Evolutionary conservation across 2,888 invertebrate genomes (phyloP).

Genomic region (Hetaerina titia): DNA sequence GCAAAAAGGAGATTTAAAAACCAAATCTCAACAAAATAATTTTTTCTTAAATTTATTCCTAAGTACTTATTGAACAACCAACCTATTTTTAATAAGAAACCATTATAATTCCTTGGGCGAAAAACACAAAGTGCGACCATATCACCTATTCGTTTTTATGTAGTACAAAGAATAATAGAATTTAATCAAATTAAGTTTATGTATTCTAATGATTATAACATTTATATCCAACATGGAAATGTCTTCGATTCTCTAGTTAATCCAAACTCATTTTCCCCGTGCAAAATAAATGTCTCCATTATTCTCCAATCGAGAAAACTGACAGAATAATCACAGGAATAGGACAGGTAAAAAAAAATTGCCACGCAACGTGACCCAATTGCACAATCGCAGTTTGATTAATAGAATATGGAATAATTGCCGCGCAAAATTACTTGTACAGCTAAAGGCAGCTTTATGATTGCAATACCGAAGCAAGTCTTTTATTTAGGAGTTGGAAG

Average conservation of each 20-base stretch:
- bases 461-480: conserved; percentile 10
- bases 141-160: too few species aligned
- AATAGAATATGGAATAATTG: neutral
- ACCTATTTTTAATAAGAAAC: too few species aligned
- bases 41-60: too few species aligned
- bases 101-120: too few species aligned
- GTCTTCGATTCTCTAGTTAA: neutral
- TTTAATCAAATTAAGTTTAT: too few species aligned
- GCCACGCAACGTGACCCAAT: neutral
- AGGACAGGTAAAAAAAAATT: neutral
- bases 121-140: too few species aligned
- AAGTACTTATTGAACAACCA: too few species aligned
- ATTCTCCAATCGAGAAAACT: neutral
- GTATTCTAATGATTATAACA: too few species aligned
- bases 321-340: neutral
- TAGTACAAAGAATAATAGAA: too few species aligned
- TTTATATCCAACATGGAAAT: too few species aligned
- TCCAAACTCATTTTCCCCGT: neutral
- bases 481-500: neutral
- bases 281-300: neutral
- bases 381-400: neutral
- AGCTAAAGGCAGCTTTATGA: neutral
- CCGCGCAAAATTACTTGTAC: neutral
- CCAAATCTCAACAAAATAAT: too few species aligned
- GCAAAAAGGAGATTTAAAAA: too few species aligned